Evolutionary conservation across 2,113 vertebrate species (phyloP).

Genomic region (Terrapene triunguis): DNA sequence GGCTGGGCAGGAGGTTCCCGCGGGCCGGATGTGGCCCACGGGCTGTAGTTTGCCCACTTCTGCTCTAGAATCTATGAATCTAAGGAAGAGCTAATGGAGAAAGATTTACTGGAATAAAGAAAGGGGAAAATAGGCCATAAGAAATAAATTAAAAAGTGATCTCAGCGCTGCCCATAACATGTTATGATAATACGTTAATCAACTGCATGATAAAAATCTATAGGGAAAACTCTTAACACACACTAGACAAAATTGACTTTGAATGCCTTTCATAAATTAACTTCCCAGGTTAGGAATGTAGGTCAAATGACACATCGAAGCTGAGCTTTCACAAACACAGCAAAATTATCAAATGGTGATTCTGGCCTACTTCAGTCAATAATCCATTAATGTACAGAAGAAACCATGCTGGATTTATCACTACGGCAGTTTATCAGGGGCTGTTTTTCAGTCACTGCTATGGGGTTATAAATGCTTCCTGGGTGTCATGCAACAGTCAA

Average conservation of each 20-base stretch:
- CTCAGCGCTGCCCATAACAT: background rate
- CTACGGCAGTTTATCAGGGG: background rate
- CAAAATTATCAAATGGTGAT: slow-evolving; percentile 53
- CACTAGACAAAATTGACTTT: slow-evolving; percentile 60
- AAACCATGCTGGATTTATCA: slow-evolving; percentile 19
- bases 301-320: slow-evolving; percentile 33
- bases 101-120: slow-evolving; percentile 3
- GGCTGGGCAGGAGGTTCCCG: too few relatives aligned
- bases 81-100: slow-evolving; percentile 1
- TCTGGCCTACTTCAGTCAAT: slow-evolving; percentile 47
- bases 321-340: slow-evolving; percentile 13
- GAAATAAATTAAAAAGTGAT: slow-evolving; percentile 33
- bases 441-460: background rate
- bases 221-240: slow-evolving; percentile 46
- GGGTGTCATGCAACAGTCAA: background rate
- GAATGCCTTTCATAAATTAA: slow-evolving; percentile 24
- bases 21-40: too few relatives aligned
- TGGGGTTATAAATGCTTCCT: background rate
- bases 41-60: too few relatives aligned
- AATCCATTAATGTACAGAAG: slow-evolving; percentile 41
- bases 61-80: background rate
- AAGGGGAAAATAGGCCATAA: slow-evolving; percentile 36
- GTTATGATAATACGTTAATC: slow-evolving; percentile 62
- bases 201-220: slow-evolving; percentile 39
- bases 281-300: slow-evolving; percentile 60